Evolutionary conservation across 2,113 vertebrate species (phyloP), one percentile per base, ranked within the genome.

Genomic region (Eurystomus gularis): DNA sequence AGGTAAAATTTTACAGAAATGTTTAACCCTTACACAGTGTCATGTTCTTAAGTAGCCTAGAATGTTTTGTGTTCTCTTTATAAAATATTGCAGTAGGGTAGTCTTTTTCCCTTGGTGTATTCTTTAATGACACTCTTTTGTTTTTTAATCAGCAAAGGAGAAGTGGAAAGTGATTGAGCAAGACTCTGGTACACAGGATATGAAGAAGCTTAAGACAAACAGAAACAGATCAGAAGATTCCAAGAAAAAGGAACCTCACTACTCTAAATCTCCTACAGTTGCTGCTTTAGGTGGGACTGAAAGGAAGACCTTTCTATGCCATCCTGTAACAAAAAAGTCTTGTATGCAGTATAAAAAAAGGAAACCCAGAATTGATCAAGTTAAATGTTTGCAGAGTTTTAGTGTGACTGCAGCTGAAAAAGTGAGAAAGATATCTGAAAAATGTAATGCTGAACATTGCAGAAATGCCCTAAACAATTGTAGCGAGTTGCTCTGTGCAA

Each of bases 71-170:
- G 23, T 73, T 75, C 20, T 58, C 20, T 52, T 49, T 60, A 7
- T 42, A 88, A 91, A 77, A 57, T 48, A 64, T 0, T 55, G 21
- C 10, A 64, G 3, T 49, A 57, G 29, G 6, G 3, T 80, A n/a
- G 60, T 82, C 33, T 55, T 37, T 65, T 82, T 76, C 31, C 25
- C 8, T 65, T 78, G 20, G 25, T 2, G 0, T 73, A 64, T 40
- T 83, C 23, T 76, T 93, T 66, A 92, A 71, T 88, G 23, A 62
- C 13, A 25, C 49, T 86, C 70, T 20, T 55, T 92, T 95, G 82
- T 84, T 86, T 97, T 97, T 96, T 83, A 57, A 94, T 94, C 88
- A 98, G 97, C 85, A 83, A 80, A 92, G n/a, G 90, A 90, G 73
- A 95, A 92, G 77, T 48, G 92, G 93, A 96, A 68, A 55, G 85